These are phyloP conservation scores for Otocyon megalotis DNA, from an alignment of 2,113 vertebrate genomes.

Conservation along the genomic window DNA sequence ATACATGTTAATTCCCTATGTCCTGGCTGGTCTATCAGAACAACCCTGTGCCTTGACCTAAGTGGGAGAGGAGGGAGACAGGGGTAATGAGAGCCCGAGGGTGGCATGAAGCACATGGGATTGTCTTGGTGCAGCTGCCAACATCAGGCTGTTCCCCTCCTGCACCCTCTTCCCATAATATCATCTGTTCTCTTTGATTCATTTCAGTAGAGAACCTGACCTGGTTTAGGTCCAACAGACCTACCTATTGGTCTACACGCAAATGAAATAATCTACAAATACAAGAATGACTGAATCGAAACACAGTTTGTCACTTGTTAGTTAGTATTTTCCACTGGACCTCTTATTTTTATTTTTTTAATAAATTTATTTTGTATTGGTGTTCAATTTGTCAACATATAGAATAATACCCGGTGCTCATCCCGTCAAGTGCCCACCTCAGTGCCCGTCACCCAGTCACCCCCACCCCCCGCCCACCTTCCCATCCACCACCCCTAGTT, in stretches of 20 bases:
- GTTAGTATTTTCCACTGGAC: background rate
- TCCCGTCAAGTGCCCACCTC: too few relatives aligned
- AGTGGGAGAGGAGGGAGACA: background rate
- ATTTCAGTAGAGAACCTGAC: conserved; percentile 18
- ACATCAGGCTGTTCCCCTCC: background rate
- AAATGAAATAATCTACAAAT: background rate
- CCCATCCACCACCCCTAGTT: too few relatives aligned
- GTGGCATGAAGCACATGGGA: background rate
- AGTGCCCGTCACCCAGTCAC: too few relatives aligned
- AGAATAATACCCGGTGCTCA: too few relatives aligned
- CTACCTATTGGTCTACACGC: background rate
- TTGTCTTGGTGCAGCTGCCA: background rate
- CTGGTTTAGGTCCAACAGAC: background rate
- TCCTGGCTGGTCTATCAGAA: background rate
- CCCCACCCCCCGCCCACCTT: too few relatives aligned
- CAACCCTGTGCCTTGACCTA: background rate
- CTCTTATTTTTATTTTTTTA: background rate
- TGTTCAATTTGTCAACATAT: too few relatives aligned
- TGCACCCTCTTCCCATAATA: background rate
- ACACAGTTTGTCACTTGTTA: background rate
- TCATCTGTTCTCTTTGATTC: background rate
- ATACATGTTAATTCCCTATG: background rate
- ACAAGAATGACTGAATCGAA: background rate
- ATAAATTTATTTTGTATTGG: too few relatives aligned
- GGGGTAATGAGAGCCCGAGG: background rate